Evolutionary conservation across 2,888 invertebrate species (phyloP).

Genomic region (Cerceris ruficornis): DNA sequence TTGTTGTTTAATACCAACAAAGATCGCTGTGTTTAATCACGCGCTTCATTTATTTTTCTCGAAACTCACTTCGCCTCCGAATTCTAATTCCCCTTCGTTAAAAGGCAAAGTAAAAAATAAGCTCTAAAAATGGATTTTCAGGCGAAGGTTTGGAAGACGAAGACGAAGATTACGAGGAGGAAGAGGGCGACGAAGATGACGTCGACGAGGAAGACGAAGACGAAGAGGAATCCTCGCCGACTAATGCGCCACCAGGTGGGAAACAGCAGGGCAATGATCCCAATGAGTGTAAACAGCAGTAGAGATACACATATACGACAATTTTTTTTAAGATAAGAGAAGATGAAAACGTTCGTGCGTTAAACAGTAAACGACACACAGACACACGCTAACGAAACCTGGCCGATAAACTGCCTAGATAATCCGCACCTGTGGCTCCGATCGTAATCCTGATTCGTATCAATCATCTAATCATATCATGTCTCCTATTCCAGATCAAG

Average conservation of each 20-base stretch:
- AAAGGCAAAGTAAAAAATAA: too few species aligned
- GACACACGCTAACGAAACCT: conserved; percentile 64
- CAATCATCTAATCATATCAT: conserved; percentile 73
- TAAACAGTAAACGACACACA: conserved; percentile 56
- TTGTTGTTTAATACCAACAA: too few species aligned
- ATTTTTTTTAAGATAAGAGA: conserved; percentile 51
- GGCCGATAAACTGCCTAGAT: conserved; percentile 71
- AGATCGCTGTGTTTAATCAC: too few species aligned
- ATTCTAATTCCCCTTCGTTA: too few species aligned
- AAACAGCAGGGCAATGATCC: conserved; percentile 79
- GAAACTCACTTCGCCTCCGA: too few species aligned
- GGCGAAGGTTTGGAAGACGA: conserved; percentile 88
- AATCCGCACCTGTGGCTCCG: conserved; percentile 64
- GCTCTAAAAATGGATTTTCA: conserved; percentile 45
- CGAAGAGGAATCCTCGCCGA: conserved; percentile 85
- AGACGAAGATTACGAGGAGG: conserved; percentile 88
- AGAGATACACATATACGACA: conserved; percentile 74
- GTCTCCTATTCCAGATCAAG: conserved; percentile 79
- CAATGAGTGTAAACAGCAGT: conserved; percentile 89
- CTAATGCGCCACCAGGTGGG: conserved; percentile 81
- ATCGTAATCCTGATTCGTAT: conserved; percentile 55
- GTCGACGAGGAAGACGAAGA: conserved; percentile 79
- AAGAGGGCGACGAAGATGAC: conserved; percentile 75
- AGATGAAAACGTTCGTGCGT: conserved; percentile 63
- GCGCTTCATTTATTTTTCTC: too few species aligned